These are phyloP conservation scores for Philereme vetulata DNA, from an alignment of 2,888 invertebrate genomes.

Conservation along the genomic window DNA sequence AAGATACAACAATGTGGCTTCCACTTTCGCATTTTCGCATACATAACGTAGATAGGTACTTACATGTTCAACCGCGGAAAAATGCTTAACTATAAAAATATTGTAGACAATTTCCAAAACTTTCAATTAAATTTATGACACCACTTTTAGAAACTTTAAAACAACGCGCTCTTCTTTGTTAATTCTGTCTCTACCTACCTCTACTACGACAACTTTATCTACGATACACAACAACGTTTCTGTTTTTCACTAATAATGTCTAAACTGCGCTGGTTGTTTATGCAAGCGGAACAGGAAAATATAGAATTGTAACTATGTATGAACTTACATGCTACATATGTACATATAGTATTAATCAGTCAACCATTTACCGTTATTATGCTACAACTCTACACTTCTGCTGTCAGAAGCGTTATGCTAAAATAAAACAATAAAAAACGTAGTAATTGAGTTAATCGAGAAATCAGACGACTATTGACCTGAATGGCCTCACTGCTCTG, in stretches of 20 bases:
- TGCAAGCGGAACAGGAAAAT: slow-evolving; percentile 13
- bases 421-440: slow-evolving; percentile 20
- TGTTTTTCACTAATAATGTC: not conserved
- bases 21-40: slow-evolving; percentile 40
- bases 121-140: slow-evolving; percentile 7
- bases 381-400: slow-evolving; percentile 14
- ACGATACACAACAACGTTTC: not conserved
- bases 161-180: not conserved
- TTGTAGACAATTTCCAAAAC: slow-evolving; percentile 1
- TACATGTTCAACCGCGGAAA: slow-evolving; percentile 11
- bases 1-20: slow-evolving; percentile 40
- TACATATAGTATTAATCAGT: not conserved
- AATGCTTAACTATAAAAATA: not conserved
- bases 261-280: not conserved
- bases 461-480: slow-evolving; percentile 72
- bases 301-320: not conserved
- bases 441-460: slow-evolving; percentile 41
- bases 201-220: no score
- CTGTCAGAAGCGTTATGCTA: slow-evolving; percentile 9
- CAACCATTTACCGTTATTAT: slow-evolving; percentile 3
- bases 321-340: no score
- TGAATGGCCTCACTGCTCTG: slow-evolving; percentile 49
- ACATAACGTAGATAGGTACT: slow-evolving; percentile 12
- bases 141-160: slow-evolving; percentile 3
- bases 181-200: no score